Conservation (phyloP, 2,888 invertebrate species). For the Epistrophe grossulariae region DNA sequence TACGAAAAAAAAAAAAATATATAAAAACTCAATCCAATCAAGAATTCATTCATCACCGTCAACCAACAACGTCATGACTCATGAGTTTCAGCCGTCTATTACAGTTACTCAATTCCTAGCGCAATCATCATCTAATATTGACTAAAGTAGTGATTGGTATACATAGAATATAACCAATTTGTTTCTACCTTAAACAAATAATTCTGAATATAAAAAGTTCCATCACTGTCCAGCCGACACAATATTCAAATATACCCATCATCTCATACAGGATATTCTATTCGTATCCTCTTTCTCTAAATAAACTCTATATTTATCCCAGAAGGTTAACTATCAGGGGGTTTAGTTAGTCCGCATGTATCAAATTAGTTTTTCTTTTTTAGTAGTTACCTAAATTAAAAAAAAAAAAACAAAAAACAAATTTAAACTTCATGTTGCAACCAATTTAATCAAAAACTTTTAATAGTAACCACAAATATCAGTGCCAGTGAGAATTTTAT, state of each 20-base stretch:
- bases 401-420: background rate
- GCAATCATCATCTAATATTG: background rate
- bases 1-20: background rate
- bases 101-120: background rate
- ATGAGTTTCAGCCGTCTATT: background rate
- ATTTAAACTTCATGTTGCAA: slow-evolving; percentile 17
- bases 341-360: background rate
- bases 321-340: background rate
- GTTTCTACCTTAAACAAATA: background rate
- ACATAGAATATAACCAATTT: background rate
- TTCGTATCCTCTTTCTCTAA: background rate
- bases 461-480: slow-evolving; percentile 14
- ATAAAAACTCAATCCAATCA: slow-evolving; percentile 25
- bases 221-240: background rate
- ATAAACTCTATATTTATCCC: background rate
- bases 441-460: slow-evolving; percentile 28
- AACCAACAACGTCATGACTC: background rate
- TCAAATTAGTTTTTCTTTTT: slow-evolving; percentile 1
- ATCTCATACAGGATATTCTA: background rate
- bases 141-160: slow-evolving; percentile 4
- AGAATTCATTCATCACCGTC: slow-evolving; percentile 29
- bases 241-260: background rate
- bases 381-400: background rate
- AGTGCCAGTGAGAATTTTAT: background rate
- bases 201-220: background rate